A percentile compares a stretch with the other conserved stretches of the same genome.
These are phyloP conservation scores for Petrocephalus microphthalmus DNA, from an alignment of 2,113 vertebrate species.

Conservation along the genomic window DNA sequence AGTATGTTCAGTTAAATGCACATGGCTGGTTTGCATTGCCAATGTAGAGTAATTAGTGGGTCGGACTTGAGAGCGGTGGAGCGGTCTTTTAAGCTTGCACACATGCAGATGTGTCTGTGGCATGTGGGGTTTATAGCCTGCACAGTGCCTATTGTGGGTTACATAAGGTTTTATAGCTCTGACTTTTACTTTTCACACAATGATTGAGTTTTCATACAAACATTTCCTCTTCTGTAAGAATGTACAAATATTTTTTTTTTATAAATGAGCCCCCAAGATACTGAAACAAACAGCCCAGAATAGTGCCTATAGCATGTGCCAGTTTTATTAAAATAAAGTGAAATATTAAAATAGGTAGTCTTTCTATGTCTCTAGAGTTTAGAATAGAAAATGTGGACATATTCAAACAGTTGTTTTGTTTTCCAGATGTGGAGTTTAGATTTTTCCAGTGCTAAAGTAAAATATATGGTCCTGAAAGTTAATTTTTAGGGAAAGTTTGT, in stretches of 20 bases:
- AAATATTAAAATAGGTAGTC: background rate
- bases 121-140: background rate
- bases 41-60: background rate
- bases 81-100: background rate
- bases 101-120: background rate
- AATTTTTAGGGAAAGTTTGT: background rate
- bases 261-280: background rate
- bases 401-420: background rate
- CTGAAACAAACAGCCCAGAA: background rate
- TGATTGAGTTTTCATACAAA: background rate
- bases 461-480: background rate
- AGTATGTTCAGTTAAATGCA: background rate
- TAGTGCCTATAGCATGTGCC: background rate
- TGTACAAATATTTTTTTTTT: background rate
- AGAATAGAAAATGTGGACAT: background rate
- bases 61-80: background rate
- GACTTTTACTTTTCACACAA: background rate
- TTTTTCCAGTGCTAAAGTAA: background rate
- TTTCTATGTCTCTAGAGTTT: background rate
- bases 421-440: background rate
- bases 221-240: background rate
- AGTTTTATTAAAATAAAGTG: background rate
- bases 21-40: background rate
- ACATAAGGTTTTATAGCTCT: background rate
- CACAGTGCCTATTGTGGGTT: background rate